Evolutionary conservation across 2,113 vertebrate genomes (phyloP).

Genomic region (Scophthalmus maximus): DNA sequence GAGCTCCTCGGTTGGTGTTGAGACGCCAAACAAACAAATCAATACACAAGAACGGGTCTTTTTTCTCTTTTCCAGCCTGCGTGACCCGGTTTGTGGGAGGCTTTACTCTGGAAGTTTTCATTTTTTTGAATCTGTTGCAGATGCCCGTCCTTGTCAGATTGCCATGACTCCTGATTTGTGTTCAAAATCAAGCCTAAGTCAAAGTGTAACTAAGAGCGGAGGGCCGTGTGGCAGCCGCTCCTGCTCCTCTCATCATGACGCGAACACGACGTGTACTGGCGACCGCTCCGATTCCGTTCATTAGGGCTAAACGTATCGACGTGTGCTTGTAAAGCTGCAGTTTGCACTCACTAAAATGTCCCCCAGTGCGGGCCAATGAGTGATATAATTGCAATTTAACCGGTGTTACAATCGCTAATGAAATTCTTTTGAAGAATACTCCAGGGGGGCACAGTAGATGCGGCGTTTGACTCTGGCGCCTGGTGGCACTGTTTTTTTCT

Average conservation of each 20-base stretch:
- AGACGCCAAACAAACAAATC: constrained; percentile 26
- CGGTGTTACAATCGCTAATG: not conserved
- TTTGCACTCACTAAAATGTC: not conserved
- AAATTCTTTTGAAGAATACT: not conserved
- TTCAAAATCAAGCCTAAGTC: too few relatives aligned
- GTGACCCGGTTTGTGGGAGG: not conserved
- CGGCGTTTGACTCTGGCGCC: not conserved
- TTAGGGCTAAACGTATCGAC: not conserved
- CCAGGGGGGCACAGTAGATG: not conserved
- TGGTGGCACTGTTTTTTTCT: too few relatives aligned
- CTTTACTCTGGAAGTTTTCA: not conserved
- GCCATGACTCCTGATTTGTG: too few relatives aligned
- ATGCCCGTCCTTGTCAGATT: too few relatives aligned
- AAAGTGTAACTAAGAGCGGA: too few relatives aligned
- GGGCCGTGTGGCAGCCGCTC: too few relatives aligned
- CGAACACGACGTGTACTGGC: too few relatives aligned
- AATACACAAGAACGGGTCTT: constrained; percentile 25
- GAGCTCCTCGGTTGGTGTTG: constrained; percentile 8
- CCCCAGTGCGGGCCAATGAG: not conserved
- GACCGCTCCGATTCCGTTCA: not conserved
- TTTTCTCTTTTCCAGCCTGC: constrained; percentile 3
- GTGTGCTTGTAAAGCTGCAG: not conserved
- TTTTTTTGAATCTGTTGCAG: too few relatives aligned
- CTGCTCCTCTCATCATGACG: too few relatives aligned
- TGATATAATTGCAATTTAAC: not conserved